Conservation (phyloP, 2,113 vertebrate species). For the Nesogale talazaci region DNA sequence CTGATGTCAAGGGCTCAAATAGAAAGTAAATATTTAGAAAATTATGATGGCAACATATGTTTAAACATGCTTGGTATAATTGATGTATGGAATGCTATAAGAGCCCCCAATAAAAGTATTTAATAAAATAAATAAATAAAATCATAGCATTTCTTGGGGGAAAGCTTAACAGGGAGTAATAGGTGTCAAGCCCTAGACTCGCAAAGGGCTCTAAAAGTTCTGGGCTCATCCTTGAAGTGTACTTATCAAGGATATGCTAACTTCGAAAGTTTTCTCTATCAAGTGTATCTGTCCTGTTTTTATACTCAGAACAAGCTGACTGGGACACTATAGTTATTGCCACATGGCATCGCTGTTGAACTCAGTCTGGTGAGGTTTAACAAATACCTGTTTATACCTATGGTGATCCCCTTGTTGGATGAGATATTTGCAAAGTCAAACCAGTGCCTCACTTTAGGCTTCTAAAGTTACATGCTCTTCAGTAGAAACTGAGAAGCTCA, state of each 20-base stretch:
- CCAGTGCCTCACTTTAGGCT: not conserved
- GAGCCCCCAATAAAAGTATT: too few species aligned
- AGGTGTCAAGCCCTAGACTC: not conserved
- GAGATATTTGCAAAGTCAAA: not conserved
- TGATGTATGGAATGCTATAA: too few species aligned
- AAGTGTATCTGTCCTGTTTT: not conserved
- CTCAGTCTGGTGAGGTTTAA: not conserved
- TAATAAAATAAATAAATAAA: too few species aligned
- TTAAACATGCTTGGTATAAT: too few species aligned
- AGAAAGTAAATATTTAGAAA: too few species aligned
- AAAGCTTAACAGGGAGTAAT: too few species aligned
- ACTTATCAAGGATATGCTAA: too few species aligned
- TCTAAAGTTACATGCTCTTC: not conserved
- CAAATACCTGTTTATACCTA: too few species aligned
- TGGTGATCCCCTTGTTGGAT: not conserved
- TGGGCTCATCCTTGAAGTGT: not conserved
- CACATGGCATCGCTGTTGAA: not conserved
- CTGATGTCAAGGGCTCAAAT: too few species aligned
- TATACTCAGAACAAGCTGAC: not conserved
- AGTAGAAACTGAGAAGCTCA: not conserved
- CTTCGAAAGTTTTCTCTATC: too few species aligned
- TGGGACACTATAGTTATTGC: too few species aligned
- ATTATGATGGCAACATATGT: too few species aligned
- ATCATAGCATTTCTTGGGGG: not conserved
- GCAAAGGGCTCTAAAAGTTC: not conserved